Conservation (phyloP, 2,888 invertebrate species). For the Steinernema scapterisci region DNA sequence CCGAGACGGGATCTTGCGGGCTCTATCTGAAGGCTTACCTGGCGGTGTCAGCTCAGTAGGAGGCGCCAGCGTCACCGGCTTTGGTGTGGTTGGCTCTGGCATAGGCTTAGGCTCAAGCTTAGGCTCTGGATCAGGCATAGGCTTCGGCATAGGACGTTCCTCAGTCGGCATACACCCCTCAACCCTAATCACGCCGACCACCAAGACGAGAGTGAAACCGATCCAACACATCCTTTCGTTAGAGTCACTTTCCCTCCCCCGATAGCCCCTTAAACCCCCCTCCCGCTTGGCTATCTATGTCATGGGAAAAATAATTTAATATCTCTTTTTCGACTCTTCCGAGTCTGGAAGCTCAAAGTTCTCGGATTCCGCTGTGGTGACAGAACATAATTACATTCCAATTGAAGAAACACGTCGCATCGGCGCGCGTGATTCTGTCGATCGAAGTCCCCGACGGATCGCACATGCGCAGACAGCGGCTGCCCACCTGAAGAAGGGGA, state of each 20-base stretch:
- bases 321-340: background rate
- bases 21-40: no score
- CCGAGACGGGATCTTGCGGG: no score
- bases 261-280: background rate
- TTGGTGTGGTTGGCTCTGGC: no score
- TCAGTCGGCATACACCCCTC: constrained; percentile 1
- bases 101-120: no score
- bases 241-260: background rate
- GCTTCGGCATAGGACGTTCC: background rate
- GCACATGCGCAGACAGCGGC: constrained; percentile 62
- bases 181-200: background rate
- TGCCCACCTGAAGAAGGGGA: constrained; percentile 52
- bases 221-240: background rate
- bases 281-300: background rate
- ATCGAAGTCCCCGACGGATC: constrained; percentile 61
- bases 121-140: no score
- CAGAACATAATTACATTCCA: constrained; percentile 67
- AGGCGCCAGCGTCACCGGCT: no score
- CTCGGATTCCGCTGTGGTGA: constrained; percentile 63
- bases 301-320: constrained; percentile 21
- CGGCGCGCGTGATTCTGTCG: constrained; percentile 62
- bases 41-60: no score
- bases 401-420: constrained; percentile 62
- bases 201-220: background rate
- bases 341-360: constrained; percentile 35